These are phyloP conservation scores for Herminia tarsipennalis DNA, from an alignment of 2,888 invertebrate genomes.

Conservation along the genomic window DNA sequence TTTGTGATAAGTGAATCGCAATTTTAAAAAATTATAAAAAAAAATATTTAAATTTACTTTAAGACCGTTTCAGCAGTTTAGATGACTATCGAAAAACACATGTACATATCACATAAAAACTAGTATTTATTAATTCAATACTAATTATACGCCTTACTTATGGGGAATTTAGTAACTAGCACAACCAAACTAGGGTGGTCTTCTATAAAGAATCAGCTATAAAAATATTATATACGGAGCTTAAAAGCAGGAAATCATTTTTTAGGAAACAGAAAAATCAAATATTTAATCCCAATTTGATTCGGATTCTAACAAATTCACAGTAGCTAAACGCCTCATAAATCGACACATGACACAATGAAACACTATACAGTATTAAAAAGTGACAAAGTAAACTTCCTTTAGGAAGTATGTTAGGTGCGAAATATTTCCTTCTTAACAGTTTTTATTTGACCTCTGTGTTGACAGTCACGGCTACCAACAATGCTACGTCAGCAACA, in stretches of 20 bases:
- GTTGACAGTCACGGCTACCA: slow-evolving; percentile 76
- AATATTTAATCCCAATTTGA: slow-evolving; percentile 35
- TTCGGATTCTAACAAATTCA: slow-evolving; percentile 28
- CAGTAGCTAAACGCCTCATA: slow-evolving; percentile 29
- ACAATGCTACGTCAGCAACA: slow-evolving; percentile 63
- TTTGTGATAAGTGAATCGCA: no score
- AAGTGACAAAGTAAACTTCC: slow-evolving; percentile 69
- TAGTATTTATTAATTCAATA: no score
- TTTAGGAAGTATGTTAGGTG: slow-evolving; percentile 61
- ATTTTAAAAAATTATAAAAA: no score
- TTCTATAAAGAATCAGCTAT: no score
- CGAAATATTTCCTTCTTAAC: slow-evolving; percentile 77
- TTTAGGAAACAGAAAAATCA: slow-evolving; percentile 7
- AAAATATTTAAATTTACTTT: no score
- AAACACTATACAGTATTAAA: slow-evolving; percentile 41
- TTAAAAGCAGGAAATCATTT: slow-evolving; percentile 26
- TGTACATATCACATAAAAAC: no score
- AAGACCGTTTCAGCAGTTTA: no score
- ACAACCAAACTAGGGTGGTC: no score
- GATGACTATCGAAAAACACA: no score
- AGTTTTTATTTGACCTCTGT: slow-evolving; percentile 65
- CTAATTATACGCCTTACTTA: no score
- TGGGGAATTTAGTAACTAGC: no score
- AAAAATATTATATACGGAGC: not conserved
- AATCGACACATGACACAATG: slow-evolving; percentile 23